A percentile compares a stretch with the other conserved stretches of the same genome.
Evolutionary conservation across 30 jellyfish, hydroid and myxozoan species (phyloP).

Genomic region (Phacellophora camtschatica): DNA sequence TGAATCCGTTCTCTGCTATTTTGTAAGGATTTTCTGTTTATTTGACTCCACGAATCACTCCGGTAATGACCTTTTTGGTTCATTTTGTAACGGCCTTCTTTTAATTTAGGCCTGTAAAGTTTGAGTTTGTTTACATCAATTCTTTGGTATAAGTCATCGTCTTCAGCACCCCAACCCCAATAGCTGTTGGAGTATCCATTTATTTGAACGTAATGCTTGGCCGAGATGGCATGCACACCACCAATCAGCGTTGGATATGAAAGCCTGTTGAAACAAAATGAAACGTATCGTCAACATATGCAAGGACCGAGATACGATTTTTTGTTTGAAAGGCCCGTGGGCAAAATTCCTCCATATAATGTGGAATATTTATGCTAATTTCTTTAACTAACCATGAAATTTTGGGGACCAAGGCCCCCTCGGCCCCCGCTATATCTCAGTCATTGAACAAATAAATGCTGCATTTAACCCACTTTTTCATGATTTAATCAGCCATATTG

Average conservation of each 20-base stretch:
- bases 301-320: no score
- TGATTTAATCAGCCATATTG: no score
- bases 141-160: slow-evolving; percentile 31
- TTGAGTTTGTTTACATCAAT: not conserved
- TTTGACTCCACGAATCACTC: not conserved
- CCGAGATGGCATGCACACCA: slow-evolving; percentile 45
- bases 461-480: no score
- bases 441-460: no score
- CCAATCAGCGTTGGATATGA: slow-evolving; percentile 42
- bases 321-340: no score
- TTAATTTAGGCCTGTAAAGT: slow-evolving; percentile 19
- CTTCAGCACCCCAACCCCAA: slow-evolving; percentile 76
- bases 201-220: slow-evolving; percentile 9
- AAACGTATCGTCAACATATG: no score
- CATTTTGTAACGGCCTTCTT: slow-evolving; percentile 56
- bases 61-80: slow-evolving; percentile 16
- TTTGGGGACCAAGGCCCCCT: no score
- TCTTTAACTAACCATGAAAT: no score
- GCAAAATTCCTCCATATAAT: no score
- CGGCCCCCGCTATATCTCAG: no score
- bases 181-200: slow-evolving; percentile 52
- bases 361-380: no score
- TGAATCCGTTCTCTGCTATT: not conserved
- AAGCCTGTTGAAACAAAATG: not conserved
- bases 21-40: not conserved